Base-by-base conservation (phyloP, 1,140 invertebrate genomes). In the Pristionchus pacificus region DNA sequence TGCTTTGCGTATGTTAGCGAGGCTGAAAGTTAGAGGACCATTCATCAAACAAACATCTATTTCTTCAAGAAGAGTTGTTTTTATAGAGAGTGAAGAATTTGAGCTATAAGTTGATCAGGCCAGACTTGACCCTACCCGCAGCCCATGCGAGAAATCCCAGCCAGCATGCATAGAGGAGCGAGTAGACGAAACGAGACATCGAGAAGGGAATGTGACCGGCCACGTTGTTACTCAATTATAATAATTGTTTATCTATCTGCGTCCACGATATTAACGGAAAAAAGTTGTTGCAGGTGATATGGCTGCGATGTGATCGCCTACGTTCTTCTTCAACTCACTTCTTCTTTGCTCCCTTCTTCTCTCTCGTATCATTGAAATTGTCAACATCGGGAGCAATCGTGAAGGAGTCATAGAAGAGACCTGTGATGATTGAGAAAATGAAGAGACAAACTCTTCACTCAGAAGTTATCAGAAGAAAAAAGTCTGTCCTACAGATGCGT, bases 101-200 rank as follows among this genome's bases (percentile, higher is more conserved):
- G 28, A 19, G 68, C 33, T 14, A 15, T 28, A 2, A 58, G 60
- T 27, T 59, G 55, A 30, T 61, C 25, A 13, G 65, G 57, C 65
- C 33, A 33, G 25, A 60, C 65, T 65, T 62, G n/a, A 73, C 31
- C 14, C 28, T 68, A 38, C 71, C 60, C 13, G 71, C 65, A 27
- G 65, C 27, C 71, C 71, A 73, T 25, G 55, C 33, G 19, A 60
- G 27, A n/a, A 73, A 27, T 25, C 71, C 71, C 38, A 73, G 69
- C n/a, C 66, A 73, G 19, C 25, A 61, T 0, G 38, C 71, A 31
- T 73, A 73, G 25, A 64, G 58, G 0, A 69, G 61, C 13, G 62
- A 59, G 31, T 32, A 68, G 15, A 68, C 59, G 25, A 73, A 73
- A 28, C 62, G 25, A 29, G 55, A 60, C 19, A 73, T 29, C 3